Evolutionary conservation across 2,888 invertebrate species (phyloP).

Genomic region (Schrankia costaestrigalis): DNA sequence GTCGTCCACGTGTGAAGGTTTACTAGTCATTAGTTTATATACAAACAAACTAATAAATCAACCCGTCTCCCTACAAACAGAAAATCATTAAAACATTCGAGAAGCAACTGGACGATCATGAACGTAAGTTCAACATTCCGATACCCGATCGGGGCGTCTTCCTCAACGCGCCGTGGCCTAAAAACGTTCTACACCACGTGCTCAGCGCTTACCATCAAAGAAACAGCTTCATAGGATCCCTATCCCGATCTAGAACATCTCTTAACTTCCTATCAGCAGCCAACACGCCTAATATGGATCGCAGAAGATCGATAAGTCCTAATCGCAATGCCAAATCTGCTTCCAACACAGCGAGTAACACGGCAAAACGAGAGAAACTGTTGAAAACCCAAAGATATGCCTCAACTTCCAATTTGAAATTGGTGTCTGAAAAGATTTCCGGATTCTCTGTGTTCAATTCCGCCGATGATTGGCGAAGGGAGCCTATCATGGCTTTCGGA

Average conservation of each 20-base stretch:
- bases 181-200: constrained; percentile 68
- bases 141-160: constrained; percentile 56
- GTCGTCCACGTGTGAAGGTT: not conserved
- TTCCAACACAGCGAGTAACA: constrained; percentile 44
- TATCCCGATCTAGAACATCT: constrained; percentile 80
- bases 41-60: constrained; percentile 6
- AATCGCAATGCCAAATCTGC: constrained; percentile 51
- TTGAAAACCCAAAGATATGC: constrained; percentile 57
- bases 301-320: constrained; percentile 62
- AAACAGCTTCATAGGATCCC: constrained; percentile 73
- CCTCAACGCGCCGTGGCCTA: constrained; percentile 67
- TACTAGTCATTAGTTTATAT: constrained; percentile 1
- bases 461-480: constrained; percentile 45
- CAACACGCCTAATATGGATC: constrained; percentile 55
- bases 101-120: constrained; percentile 70
- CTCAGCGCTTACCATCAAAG: constrained; percentile 62
- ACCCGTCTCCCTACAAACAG: constrained; percentile 40
- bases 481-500: constrained; percentile 71
- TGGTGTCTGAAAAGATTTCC: constrained; percentile 69
- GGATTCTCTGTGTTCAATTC: constrained; percentile 66
- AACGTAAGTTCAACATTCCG: constrained; percentile 63
- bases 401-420: constrained; percentile 64
- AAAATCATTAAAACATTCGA: constrained; percentile 56
- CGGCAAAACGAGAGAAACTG: constrained; percentile 53
- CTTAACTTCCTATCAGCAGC: constrained; percentile 62